Percentiles rank a stretch among this genome's conserved stretches.
Evolutionary conservation across 2,113 vertebrate genomes (phyloP).

Genomic region (Pygoscelis antarcticus): DNA sequence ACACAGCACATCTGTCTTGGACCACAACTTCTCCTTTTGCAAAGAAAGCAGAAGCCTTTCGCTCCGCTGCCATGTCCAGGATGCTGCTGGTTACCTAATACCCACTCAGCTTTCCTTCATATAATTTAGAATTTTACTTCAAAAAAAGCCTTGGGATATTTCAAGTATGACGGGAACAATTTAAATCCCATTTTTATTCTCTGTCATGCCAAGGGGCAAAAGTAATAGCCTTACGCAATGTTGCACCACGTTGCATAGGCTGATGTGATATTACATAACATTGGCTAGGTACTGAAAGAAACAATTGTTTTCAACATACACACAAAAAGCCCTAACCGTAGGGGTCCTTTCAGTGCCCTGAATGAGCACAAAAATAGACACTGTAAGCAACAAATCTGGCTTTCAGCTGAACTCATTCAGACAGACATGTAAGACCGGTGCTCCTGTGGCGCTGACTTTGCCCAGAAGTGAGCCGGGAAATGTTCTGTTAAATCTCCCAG

Average conservation of each 20-base stretch:
- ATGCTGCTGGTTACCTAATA: slow-evolving; percentile 1
- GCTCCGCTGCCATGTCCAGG: background rate
- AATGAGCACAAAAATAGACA: background rate
- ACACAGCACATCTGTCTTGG: background rate
- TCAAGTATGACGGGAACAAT: background rate
- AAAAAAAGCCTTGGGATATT: background rate
- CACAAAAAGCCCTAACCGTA: background rate
- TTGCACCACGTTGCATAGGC: background rate
- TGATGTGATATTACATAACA: slow-evolving; percentile 19
- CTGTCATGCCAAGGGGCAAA: background rate
- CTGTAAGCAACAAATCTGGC: background rate
- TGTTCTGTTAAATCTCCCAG: background rate
- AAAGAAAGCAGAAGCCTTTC: background rate
- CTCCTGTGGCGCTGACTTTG: background rate
- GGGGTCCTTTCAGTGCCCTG: background rate
- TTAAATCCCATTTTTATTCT: slow-evolving; percentile 38
- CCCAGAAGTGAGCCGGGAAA: background rate
- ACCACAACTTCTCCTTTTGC: background rate
- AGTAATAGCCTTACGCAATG: slow-evolving; percentile 31
- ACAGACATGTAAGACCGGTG: background rate
- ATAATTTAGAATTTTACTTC: background rate
- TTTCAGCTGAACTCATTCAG: background rate
- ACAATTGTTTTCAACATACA: background rate
- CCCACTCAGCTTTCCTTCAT: background rate
- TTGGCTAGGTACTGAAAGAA: background rate